These are phyloP conservation scores for Planiliza haematocheilus DNA, from an alignment of 2,113 vertebrate genomes.

Conservation along the genomic window DNA sequence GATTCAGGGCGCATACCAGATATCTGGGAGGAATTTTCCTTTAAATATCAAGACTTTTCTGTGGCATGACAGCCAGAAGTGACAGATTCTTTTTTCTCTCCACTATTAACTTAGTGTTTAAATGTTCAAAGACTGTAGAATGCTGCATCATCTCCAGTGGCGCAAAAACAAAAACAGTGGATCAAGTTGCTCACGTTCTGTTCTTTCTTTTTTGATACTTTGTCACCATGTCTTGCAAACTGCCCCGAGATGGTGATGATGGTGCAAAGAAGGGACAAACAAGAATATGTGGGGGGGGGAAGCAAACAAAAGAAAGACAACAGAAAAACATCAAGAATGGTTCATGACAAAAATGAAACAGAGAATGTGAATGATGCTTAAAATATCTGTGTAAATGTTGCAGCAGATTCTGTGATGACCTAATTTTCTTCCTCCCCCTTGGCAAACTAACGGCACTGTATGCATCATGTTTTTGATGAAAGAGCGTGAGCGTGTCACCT, in stretches of 20 bases:
- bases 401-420: background rate
- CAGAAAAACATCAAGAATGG: conserved; percentile 28
- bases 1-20: background rate
- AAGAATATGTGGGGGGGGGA: background rate
- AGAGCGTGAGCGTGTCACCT: conserved; percentile 13
- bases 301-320: conserved; percentile 36
- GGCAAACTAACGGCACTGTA: background rate
- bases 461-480: background rate
- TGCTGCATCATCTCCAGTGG: conserved; percentile 75
- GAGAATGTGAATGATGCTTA: conserved; percentile 26
- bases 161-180: conserved; percentile 20
- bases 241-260: conserved; percentile 78
- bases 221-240: conserved; percentile 99
- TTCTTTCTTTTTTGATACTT: conserved; percentile 99
- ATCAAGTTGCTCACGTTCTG: conserved; percentile 91
- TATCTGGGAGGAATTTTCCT: conserved; percentile 2
- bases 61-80: conserved; percentile 13
- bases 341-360: conserved; percentile 39
- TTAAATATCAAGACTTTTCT: conserved; percentile 2
- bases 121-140: conserved; percentile 51
- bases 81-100: conserved; percentile 12
- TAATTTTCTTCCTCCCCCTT: background rate
- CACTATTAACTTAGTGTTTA: conserved; percentile 15
- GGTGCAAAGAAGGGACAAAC: conserved; percentile 56
- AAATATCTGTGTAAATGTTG: background rate